A percentile compares a stretch with the other conserved stretches of the same genome.
These are phyloP conservation scores for Apolygus lucorum DNA, from an alignment of 1,140 invertebrate species.

Conservation along the genomic window DNA sequence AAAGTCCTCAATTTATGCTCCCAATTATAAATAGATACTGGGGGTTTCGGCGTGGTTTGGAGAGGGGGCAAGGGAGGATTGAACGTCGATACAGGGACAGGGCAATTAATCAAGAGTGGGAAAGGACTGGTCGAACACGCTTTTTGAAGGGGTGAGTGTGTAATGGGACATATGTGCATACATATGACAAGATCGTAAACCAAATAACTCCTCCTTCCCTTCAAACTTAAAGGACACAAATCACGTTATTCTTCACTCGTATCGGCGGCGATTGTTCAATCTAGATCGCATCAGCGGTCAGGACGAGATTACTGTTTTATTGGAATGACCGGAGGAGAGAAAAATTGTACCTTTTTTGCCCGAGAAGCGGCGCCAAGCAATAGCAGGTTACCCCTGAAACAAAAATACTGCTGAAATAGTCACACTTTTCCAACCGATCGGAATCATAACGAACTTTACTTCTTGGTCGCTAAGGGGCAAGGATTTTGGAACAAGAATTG, in stretches of 20 bases:
- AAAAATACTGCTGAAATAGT: too few relatives aligned
- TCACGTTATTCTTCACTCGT: neutral
- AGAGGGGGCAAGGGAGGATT: neutral
- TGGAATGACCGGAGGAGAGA: too few relatives aligned
- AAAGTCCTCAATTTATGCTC: conserved; percentile 10
- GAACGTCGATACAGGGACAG: conserved; percentile 8
- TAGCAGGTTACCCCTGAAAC: too few relatives aligned
- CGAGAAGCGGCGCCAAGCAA: too few relatives aligned
- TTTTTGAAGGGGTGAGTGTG: neutral
- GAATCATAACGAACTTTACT: too few relatives aligned
- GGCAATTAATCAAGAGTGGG: conserved; percentile 11
- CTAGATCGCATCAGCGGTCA: neutral
- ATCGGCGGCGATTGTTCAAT: neutral
- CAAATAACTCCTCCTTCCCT: neutral
- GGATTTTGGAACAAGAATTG: too few relatives aligned
- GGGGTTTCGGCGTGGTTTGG: neutral
- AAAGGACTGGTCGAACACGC: neutral
- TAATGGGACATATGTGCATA: conserved; percentile 12
- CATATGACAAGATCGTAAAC: conserved; percentile 20
- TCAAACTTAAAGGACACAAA: neutral
- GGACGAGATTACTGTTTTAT: neutral
- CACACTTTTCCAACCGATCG: too few relatives aligned
- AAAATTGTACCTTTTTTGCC: too few relatives aligned
- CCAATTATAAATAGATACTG: conserved; percentile 18
- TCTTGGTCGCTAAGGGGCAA: too few relatives aligned